phyloP scores from a whole-genome alignment of 2,797 vertebrate genomes.

The Aythya fuligula region DNA sequence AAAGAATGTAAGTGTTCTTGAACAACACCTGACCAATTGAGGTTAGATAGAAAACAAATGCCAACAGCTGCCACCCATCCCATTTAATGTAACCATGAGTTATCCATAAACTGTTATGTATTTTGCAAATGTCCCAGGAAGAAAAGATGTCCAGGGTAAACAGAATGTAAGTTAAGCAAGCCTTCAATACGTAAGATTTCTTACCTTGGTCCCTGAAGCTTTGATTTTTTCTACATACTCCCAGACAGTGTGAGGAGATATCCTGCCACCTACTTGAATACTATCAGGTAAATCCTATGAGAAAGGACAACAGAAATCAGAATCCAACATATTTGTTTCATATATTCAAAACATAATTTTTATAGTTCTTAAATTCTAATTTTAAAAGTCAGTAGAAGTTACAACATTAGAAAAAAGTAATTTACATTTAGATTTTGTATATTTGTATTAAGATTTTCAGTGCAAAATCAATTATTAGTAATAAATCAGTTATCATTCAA shows the following conservation, averaged over 20 bases:
- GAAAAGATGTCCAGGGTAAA: neutral
- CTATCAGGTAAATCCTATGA: constrained; percentile 94
- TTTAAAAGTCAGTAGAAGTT: neutral
- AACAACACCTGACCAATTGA: neutral
- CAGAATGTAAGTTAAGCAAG: neutral
- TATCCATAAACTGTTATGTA: neutral
- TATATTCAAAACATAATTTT: neutral
- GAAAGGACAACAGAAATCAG: neutral
- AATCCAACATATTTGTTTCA: neutral
- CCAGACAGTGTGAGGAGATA: constrained; percentile 97
- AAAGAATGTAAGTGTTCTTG: neutral
- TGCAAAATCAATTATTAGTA: neutral
- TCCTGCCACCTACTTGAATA: constrained; percentile 96
- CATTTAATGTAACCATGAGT: neutral
- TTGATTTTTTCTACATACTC: constrained; percentile 99
- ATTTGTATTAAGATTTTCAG: neutral
- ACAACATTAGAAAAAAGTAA: neutral
- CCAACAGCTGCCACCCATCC: neutral
- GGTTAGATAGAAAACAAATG: neutral
- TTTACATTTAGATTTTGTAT: neutral
- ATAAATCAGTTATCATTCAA: neutral
- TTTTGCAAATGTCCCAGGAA: neutral
- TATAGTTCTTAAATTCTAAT: neutral
- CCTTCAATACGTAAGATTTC: neutral
- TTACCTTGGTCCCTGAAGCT: constrained; percentile 97